Conservation (phyloP, 2,888 invertebrate genomes). For the Exephanes ischioxanthus region DNA sequence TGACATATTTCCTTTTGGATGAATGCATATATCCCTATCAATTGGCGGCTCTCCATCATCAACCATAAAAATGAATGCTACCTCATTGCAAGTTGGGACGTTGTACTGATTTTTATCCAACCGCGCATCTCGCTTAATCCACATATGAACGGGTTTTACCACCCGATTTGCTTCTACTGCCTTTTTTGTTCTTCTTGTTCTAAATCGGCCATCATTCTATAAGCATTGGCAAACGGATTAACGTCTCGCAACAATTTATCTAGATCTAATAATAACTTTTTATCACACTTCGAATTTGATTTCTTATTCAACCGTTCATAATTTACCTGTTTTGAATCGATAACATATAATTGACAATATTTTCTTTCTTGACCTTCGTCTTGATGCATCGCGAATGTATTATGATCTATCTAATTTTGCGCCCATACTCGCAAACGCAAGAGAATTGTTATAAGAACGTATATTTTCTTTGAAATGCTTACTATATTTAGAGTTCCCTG, state of each 20-base stretch:
- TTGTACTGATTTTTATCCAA: slow-evolving; percentile 59
- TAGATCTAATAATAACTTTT: slow-evolving; percentile 40
- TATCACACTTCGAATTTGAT: slow-evolving; percentile 8
- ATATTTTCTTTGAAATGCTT: slow-evolving; percentile 44
- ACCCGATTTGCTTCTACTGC: slow-evolving; percentile 21
- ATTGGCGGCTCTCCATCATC: slow-evolving; percentile 54
- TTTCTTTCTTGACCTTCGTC: slow-evolving; percentile 23
- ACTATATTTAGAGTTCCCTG: slow-evolving; percentile 18
- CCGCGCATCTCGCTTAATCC: slow-evolving; percentile 39
- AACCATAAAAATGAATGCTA: slow-evolving; percentile 55
- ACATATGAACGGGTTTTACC: slow-evolving; percentile 35
- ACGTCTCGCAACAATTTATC: slow-evolving; percentile 42
- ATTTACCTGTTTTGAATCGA: slow-evolving; percentile 32
- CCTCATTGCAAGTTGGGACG: slow-evolving; percentile 56
- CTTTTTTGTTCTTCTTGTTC: slow-evolving; percentile 25
- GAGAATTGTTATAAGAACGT: slow-evolving; percentile 44
- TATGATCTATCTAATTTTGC: slow-evolving; percentile 55
- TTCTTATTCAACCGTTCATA: slow-evolving; percentile 27
- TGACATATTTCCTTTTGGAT: slow-evolving; percentile 44
- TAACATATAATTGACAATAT: slow-evolving; percentile 51
- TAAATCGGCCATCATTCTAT: slow-evolving; percentile 58
- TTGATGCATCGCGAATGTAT: slow-evolving; percentile 47
- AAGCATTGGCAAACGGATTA: slow-evolving; percentile 51
- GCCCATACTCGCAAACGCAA: slow-evolving; percentile 50
- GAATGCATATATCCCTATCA: slow-evolving; percentile 59